A percentile compares a stretch with the other conserved stretches of the same genome.
These are phyloP conservation scores for Neuroterus valhalla DNA, from an alignment of 1,140 invertebrate species.

Conservation along the genomic window DNA sequence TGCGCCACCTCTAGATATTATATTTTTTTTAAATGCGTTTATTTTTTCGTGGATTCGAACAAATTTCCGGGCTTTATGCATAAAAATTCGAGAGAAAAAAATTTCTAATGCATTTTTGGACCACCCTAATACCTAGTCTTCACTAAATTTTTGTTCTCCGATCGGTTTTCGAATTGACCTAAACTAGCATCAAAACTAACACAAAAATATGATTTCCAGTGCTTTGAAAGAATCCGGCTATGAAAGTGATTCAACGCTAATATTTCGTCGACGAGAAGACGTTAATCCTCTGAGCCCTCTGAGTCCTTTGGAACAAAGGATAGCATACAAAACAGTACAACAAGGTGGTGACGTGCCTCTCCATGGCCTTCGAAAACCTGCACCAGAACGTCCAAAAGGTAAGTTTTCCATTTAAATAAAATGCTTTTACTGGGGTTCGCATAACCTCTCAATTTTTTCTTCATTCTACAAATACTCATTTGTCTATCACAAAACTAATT, in stretches of 20 bases:
- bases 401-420: conserved; percentile 59
- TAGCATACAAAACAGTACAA: conserved; percentile 89
- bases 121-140: too few relatives aligned
- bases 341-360: conserved; percentile 94
- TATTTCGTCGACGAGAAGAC: conserved; percentile 84
- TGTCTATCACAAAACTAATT: not conserved
- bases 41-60: too few relatives aligned
- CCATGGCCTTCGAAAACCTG: conserved; percentile 89
- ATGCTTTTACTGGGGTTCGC: conserved; percentile 41
- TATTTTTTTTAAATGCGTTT: too few relatives aligned
- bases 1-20: too few relatives aligned
- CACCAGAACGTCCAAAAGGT: conserved; percentile 91
- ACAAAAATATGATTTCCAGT: conserved; percentile 69
- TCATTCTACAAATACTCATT: conserved; percentile 39
- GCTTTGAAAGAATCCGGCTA: conserved; percentile 92
- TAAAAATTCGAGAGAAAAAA: too few relatives aligned
- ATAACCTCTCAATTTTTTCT: conserved; percentile 39
- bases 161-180: too few relatives aligned
- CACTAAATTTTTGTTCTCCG: too few relatives aligned
- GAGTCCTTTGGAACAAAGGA: conserved; percentile 86
- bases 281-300: conserved; percentile 76
- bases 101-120: too few relatives aligned
- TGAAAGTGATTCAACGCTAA: conserved; percentile 91
- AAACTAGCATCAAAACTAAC: not conserved
- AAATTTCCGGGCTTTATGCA: too few relatives aligned